Evolutionary conservation across 2,888 invertebrate species (phyloP), one percentile per base, ranked within the genome.

Genomic region (Cheilosia scutellata): DNA sequence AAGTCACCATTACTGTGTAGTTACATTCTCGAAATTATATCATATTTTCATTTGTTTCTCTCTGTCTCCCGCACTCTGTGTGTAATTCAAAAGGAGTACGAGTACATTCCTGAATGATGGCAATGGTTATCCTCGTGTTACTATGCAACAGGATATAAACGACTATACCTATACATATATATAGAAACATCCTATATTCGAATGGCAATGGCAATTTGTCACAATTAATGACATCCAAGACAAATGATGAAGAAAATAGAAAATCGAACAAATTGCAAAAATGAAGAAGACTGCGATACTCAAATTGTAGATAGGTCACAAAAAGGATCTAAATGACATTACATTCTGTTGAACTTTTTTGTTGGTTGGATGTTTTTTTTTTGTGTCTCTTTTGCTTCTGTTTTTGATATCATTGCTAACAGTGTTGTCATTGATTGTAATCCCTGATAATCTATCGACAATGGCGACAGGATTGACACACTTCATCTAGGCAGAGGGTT

Each of bases 171-270:
- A 66, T 27, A 63, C 2, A 25, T n/a, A n/a, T n/a, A n/a, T n/a
- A n/a, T n/a, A 29, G 49, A 13, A 11, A 29, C 31, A 33, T 58
- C 9, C 25, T n/a, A 9, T 7, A 13, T 29, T 27, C 16, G 44
- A 68, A 47, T 77, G 72, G 71, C 80, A 66, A 27, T 66, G 62
- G 40, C 68, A 83, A 78, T 78, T 78, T 78, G 68, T 78, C 78
- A 70, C 63, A 72, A 74, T 62, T 83, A 78, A 74, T 72, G 83
- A 51, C 78, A 74, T 33, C 77, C 42, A 42, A 72, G 57, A 55
- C 66, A 31, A 62, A 57, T 29, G 57, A 5, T 5, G 29, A 37
- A 31, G n/a, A 29, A 29, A 13, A 37, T 3, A 29, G 16, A 31
- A 11, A 37, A 7, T 7, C 37, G 37, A 4, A 37, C 4, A 37